Evolutionary conservation across 1,140 invertebrate species (phyloP), one percentile per base, ranked within the genome.

Genomic region (Heliconius eleuchia): DNA sequence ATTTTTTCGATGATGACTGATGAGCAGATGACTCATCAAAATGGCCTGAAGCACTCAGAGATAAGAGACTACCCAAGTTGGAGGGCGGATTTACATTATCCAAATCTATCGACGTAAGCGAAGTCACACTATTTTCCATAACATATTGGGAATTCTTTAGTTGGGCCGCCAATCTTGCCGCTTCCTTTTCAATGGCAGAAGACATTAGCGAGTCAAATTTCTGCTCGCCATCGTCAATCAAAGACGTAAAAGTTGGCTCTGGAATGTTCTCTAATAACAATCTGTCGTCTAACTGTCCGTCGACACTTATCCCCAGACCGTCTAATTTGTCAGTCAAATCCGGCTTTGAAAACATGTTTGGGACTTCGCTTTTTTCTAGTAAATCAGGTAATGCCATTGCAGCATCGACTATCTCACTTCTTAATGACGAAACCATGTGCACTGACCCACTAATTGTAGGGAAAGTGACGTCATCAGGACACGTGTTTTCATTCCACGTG

Each of bases 81-180:
- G 97, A 98, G 0, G 97, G 97, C 1, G 97, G 97, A 83, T 96
- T 96, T 3, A 98, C 95, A 72, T 96, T 95, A 73, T 98, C 97
- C 52, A 98, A 89, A 88, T 98, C 97, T 18, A 97, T 87, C 0
- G 92, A 94, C 6, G 87, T 89, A 1, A 94, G 80, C 0, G 94
- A 95, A 30, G 93, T 92, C 16, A 95, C 95, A 85, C 96, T 97
- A 82, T 95, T 95, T 6, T 96, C 95, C 95, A 96, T 94, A 4
- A 75, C 84, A 75, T 86, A 91, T 30, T 89, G 87, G 0, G 90
- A 89, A 42, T 70, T 91, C 57, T 90, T 96, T 95, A 91, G 93
- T 78, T 96, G 96, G 70, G 96, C 96, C 0, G 96, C 97, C 37
- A 98, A 88, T 84, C 96, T 96, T 2, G 96, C 96, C 0, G 97